Evolutionary conservation across 1,140 invertebrate species (phyloP).

Genomic region (Brachionus angularis): DNA sequence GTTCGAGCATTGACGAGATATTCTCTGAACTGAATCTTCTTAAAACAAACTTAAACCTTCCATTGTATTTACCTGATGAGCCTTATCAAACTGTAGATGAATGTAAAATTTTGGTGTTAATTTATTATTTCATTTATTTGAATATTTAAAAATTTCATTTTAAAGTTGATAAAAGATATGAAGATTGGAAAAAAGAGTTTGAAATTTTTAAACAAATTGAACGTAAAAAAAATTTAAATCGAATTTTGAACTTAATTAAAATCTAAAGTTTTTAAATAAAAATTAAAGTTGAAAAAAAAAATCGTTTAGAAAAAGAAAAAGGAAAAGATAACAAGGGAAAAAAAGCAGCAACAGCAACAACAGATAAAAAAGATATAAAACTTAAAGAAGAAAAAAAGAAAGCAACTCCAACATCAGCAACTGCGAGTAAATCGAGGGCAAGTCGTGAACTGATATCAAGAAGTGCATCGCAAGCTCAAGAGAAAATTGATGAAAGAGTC

Average conservation of each 20-base stretch:
- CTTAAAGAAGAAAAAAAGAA: conserved; percentile 34
- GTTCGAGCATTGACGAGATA: conserved; percentile 15
- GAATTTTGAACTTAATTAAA: background rate
- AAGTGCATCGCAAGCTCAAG: conserved; percentile 2
- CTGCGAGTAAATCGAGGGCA: conserved; percentile 3
- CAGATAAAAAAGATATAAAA: conserved; percentile 20
- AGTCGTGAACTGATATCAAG: conserved; percentile 2
- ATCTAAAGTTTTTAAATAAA: background rate
- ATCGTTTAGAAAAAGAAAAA: conserved; percentile 29
- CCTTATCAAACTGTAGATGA: conserved; percentile 29
- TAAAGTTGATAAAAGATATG: conserved; percentile 22
- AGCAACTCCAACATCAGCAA: background rate
- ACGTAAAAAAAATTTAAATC: background rate
- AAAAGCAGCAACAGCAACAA: conserved; percentile 6
- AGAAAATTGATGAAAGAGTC: conserved; percentile 11
- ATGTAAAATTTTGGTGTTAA: background rate
- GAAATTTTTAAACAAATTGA: conserved; percentile 40
- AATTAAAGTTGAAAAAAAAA: conserved; percentile 21
- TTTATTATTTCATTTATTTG: background rate
- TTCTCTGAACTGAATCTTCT: conserved; percentile 12
- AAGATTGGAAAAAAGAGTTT: conserved; percentile 38
- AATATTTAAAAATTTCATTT: background rate
- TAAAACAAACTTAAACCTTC: background rate
- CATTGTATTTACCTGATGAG: background rate
- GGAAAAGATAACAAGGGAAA: conserved; percentile 26